Conservation (phyloP, 1,140 invertebrate genomes). For the Euura lappo region DNA sequence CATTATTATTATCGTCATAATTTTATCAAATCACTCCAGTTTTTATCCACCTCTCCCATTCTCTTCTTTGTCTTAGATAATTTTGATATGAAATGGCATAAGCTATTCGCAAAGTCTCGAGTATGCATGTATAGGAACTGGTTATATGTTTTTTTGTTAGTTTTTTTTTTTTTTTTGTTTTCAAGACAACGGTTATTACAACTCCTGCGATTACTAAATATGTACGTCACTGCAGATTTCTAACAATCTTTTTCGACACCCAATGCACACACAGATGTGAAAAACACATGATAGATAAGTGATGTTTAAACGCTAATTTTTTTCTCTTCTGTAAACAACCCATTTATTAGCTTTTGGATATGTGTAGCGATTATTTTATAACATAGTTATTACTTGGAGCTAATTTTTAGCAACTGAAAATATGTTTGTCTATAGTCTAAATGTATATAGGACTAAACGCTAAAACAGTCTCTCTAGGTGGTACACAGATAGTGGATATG, state of each 20-base stretch:
- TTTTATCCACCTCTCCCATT: neutral
- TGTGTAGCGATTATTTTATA: neutral
- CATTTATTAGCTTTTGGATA: neutral
- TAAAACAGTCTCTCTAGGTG: constrained; percentile 5
- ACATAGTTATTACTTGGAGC: constrained; percentile 5
- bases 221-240: no score
- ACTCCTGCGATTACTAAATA: no score
- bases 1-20: neutral
- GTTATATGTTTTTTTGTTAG: neutral
- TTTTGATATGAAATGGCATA: neutral
- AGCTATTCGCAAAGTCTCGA: neutral
- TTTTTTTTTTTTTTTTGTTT: neutral
- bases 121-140: neutral
- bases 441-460: neutral
- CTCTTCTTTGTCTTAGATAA: neutral
- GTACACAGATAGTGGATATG: neutral
- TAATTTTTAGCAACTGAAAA: neutral
- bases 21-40: neutral
- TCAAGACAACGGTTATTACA: no score
- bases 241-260: neutral
- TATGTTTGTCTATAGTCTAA: neutral
- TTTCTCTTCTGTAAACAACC: neutral
- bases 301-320: neutral
- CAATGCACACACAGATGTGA: neutral
- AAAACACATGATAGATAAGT: neutral